These are phyloP conservation scores for Parotocinclus haroldoi DNA, from an alignment of 2,797 vertebrate species.

Conservation along the genomic window DNA sequence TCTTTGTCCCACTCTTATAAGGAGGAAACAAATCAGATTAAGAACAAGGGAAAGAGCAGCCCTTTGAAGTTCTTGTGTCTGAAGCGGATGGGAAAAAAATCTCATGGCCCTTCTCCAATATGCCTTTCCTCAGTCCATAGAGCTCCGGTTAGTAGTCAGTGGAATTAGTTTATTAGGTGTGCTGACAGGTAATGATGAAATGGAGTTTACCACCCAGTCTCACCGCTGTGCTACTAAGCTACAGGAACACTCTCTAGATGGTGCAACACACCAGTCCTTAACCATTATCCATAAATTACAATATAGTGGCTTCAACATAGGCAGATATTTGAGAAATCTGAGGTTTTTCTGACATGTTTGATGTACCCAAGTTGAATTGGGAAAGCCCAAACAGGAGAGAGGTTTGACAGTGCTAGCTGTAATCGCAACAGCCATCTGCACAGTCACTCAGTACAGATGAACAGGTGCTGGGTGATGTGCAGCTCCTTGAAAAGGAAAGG, in stretches of 20 bases:
- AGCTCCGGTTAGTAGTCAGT: constrained; percentile 49
- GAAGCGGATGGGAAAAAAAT: constrained; percentile 43
- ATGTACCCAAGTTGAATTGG: constrained; percentile 49
- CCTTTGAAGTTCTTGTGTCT: constrained; percentile 52
- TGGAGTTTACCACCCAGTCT: constrained; percentile 47
- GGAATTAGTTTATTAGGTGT: constrained; percentile 63
- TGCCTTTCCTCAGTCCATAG: constrained; percentile 45
- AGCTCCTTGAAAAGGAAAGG: constrained; percentile 41
- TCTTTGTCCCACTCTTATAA: constrained; percentile 34
- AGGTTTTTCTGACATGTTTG: constrained; percentile 65
- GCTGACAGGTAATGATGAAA: constrained; percentile 63
- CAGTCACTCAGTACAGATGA: constrained; percentile 62
- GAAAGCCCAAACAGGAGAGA: constrained; percentile 43
- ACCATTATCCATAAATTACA: constrained; percentile 46
- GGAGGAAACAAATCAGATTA: constrained; percentile 53
- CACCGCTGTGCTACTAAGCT: constrained; percentile 44
- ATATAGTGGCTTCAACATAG: constrained; percentile 51
- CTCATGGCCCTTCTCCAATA: constrained; percentile 41
- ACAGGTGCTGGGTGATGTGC: constrained; percentile 69
- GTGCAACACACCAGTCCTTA: constrained; percentile 37
- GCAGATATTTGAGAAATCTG: constrained; percentile 66
- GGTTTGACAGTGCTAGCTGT: constrained; percentile 42
- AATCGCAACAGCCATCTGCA: constrained; percentile 60
- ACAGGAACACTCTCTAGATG: constrained; percentile 32
- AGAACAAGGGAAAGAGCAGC: constrained; percentile 21